Percentiles rank a stretch among this genome's conserved stretches.
These are phyloP conservation scores for Gymnogyps californianus DNA, from an alignment of 2,113 vertebrate species.

Conservation along the genomic window DNA sequence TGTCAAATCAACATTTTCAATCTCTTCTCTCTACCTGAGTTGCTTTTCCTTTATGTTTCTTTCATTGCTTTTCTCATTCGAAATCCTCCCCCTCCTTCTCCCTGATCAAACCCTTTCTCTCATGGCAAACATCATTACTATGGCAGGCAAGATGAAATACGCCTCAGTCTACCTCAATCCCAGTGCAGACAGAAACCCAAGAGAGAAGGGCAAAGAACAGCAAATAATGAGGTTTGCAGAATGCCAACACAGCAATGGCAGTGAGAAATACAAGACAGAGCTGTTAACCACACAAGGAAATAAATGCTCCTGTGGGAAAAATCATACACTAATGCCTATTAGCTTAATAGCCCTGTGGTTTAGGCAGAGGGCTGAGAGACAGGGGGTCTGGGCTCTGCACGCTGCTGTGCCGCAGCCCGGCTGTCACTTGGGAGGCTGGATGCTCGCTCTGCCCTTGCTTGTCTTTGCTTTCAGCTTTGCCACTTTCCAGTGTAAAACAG, in stretches of 20 bases:
- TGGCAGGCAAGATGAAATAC: background rate
- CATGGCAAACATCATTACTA: conserved; percentile 32
- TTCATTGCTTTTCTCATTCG: background rate
- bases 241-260: conserved; percentile 51
- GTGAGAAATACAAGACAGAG: conserved; percentile 57
- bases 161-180: background rate
- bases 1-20: conserved; percentile 42
- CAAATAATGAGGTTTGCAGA: conserved; percentile 43
- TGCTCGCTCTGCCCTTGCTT: background rate
- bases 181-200: conserved; percentile 31
- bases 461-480: background rate
- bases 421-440: background rate
- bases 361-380: conserved; percentile 24
- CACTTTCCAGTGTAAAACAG: background rate
- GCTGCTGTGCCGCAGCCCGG: background rate
- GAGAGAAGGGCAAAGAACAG: conserved; percentile 42
- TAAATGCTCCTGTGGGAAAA: conserved; percentile 63
- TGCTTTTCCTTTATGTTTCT: conserved; percentile 4
- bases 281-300: conserved; percentile 63
- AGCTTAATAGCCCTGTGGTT: conserved; percentile 67
- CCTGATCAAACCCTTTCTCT: background rate
- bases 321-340: conserved; percentile 72
- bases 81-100: background rate
- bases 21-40: background rate
- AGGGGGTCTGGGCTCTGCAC: background rate